Evolutionary conservation across 1,140 invertebrate genomes (phyloP), one percentile per base, ranked within the genome.

Genomic region (Drosophila melanogaster): DNA sequence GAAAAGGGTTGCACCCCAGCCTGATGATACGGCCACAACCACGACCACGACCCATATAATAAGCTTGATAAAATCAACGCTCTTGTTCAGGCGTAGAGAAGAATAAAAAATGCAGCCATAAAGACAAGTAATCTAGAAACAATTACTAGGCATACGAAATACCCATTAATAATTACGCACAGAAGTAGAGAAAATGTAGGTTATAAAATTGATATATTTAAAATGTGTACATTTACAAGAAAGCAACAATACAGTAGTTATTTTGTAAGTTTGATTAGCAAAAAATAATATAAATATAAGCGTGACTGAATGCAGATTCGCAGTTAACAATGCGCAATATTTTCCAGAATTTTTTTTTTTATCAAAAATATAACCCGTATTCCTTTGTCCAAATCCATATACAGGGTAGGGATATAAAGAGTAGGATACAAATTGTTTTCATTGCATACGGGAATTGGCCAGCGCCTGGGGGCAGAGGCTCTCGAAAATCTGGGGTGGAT

Each of bases 41-140:
- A 37, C 44, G 22, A 50, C 55, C 43, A 47, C 79, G 76, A 84
- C 81, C 77, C 77, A 85, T 70, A 87, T 86, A 86, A 86, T 87
- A 87, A 87, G 83, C 83, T 73, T 83, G 83, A 86, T 86, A 87
- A 79, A 86, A 86, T 86, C 81, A 86, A 77, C 67, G 77, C 77
- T 59, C 61, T 80, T 69, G 76, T 65, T 62, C 35, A 30, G 57
- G 49, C 60, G 19, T 17, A 46, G n/a, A 22, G 22, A 30, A 12
- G 35, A 37, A 40, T 35, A 65, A 19, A 49, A 46, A 15, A 19
- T 17, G n/a, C 26, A n/a, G 11, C 3, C 44, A 46, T 43, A 54
- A 60, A 40, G 60, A 44, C 26, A 50, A 43, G 14, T 10, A 62
- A 33, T 5, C 4, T 35, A 50, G 4, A 62, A 64, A 26, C 61